phyloP scores from a whole-genome alignment of 2,797 vertebrate species.

The Rhynchonycteris naso region DNA sequence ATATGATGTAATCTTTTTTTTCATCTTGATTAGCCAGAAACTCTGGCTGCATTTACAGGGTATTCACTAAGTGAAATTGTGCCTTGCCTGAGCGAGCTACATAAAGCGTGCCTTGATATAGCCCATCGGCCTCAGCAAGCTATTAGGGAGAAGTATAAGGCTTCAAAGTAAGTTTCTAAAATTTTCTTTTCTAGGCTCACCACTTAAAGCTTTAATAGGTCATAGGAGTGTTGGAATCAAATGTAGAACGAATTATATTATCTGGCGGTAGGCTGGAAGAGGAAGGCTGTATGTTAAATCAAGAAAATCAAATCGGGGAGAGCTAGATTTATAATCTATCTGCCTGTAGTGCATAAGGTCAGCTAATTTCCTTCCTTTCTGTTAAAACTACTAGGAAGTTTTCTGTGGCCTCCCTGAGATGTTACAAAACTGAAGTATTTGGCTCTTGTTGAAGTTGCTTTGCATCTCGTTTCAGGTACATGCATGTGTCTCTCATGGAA shows the following conservation, averaged over 20 bases:
- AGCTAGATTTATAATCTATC: neutral
- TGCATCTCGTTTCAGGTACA: slow-evolving; percentile 84
- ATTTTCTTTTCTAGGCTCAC: neutral
- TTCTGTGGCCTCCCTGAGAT: neutral
- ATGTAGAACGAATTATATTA: neutral
- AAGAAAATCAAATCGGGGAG: neutral
- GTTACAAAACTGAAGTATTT: neutral
- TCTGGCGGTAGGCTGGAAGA: neutral
- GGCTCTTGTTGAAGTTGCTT: neutral
- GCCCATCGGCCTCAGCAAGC: slow-evolving; percentile 89
- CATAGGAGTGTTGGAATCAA: neutral
- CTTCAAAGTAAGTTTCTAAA: slow-evolving; percentile 88
- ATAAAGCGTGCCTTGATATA: slow-evolving; percentile 88
- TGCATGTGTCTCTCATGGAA: slow-evolving; percentile 87
- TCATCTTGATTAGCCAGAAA: slow-evolving; percentile 87
- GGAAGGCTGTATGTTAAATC: neutral
- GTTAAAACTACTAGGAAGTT: neutral
- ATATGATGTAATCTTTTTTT: slow-evolving; percentile 54
- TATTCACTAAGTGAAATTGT: slow-evolving; percentile 90
- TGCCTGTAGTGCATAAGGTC: neutral
- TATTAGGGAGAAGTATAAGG: slow-evolving; percentile 92
- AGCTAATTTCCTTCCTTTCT: neutral
- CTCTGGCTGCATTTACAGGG: slow-evolving; percentile 90
- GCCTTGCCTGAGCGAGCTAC: slow-evolving; percentile 91
- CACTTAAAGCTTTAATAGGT: neutral